phyloP scores from a whole-genome alignment of 2,797 vertebrate species.

The Threskiornis aethiopicus region DNA sequence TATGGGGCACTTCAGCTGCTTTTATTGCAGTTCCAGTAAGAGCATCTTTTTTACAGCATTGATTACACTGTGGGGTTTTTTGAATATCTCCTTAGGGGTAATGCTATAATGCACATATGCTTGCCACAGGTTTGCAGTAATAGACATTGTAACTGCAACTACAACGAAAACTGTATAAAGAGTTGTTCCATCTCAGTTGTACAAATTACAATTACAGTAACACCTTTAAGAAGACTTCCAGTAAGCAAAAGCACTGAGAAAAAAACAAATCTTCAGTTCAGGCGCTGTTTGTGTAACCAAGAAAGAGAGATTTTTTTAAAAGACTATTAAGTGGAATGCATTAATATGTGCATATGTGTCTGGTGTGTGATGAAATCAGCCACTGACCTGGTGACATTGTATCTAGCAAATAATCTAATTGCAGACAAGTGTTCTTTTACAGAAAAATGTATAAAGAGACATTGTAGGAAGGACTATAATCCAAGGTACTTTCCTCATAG shows the following conservation, averaged over 20 bases:
- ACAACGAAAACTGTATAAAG: not conserved
- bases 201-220: not conserved
- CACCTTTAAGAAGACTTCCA: not conserved
- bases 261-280: not conserved
- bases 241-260: not conserved
- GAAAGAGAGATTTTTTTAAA: not conserved
- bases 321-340: not conserved
- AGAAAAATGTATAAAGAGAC: not conserved
- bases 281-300: not conserved
- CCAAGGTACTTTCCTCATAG: not conserved
- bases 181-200: not conserved
- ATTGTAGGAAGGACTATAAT: not conserved
- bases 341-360: not conserved
- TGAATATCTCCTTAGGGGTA: not conserved
- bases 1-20: not conserved
- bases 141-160: not conserved
- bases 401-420: not conserved
- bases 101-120: not conserved
- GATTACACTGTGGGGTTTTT: not conserved
- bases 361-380: not conserved
- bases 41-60: not conserved
- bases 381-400: not conserved
- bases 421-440: not conserved
- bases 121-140: not conserved
- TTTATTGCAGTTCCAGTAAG: not conserved